Base-by-base conservation (phyloP, 2,113 vertebrate genomes). In the Thalassoma bifasciatum region DNA sequence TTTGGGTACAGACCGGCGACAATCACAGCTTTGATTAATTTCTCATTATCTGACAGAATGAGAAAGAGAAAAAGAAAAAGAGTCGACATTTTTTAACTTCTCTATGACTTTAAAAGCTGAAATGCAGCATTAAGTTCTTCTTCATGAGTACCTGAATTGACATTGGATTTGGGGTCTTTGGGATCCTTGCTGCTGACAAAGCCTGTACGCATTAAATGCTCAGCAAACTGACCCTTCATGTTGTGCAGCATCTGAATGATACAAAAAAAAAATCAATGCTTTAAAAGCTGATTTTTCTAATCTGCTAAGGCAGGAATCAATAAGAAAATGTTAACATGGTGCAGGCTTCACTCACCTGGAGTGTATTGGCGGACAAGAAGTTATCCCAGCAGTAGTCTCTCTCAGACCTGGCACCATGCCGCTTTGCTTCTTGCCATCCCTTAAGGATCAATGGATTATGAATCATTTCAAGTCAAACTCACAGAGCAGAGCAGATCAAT, bases 181-280 rank as follows among this genome's bases (percentile, higher is more conserved):
- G 97, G 96, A 78, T 94, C 93, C 72, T 89, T 95, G 86, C 96
- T 98, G 79, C 89, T 95, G 69, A 99, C 96, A 91, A 99, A 99
- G 1, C 98, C 98, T 73, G 95, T 90, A 46, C 92, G 92, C 78
- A 97, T 94, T 30, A 99, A 95, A 83, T 99, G 97, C 78, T 99
- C 98, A 2, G 97, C 93, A 95, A 99, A 99, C 88, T 99, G 97
- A 2, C 94, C 95, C 87, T 99, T 99, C 98, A 99, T 99, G 85
- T 96, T 98, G 79, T 96, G 94, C 82, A 99, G 91, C 98, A 99
- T 99, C 98, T 99, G 66, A 77, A 66, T 10, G 21, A 75, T 11
- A 66, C n/a, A 72, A 66, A 77, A 4, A 23, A 23, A 7, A 37
- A 64, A 78, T 66, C 2, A 73, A 16, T 21, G 22, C 6, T 19